phyloP scores from a whole-genome alignment of 1,140 invertebrate species.

The Metopolophium dirhodum region DNA sequence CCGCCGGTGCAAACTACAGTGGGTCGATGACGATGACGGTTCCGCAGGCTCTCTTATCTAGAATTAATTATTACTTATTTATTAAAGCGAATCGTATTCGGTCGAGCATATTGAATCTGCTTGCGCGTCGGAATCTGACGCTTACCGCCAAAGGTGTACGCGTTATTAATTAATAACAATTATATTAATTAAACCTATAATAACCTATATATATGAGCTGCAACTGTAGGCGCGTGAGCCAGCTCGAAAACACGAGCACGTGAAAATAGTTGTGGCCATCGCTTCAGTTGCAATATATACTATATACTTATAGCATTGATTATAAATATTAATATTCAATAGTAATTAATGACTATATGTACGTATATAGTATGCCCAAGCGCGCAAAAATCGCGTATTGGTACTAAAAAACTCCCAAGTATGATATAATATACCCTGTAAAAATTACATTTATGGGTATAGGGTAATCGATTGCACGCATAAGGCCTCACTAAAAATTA shows the following conservation, averaged over 20 bases:
- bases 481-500: background rate
- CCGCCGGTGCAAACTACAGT: slow-evolving; percentile 32
- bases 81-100: background rate
- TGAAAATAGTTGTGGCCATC: background rate
- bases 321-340: too few relatives aligned
- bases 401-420: too few relatives aligned
- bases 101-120: background rate
- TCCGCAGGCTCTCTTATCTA: background rate
- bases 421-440: too few relatives aligned
- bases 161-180: background rate
- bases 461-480: background rate
- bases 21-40: background rate
- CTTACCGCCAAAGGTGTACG: background rate
- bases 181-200: slow-evolving; percentile 1
- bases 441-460: too few relatives aligned
- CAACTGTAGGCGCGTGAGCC: background rate
- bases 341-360: too few relatives aligned
- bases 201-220: background rate
- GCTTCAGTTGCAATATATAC: background rate
- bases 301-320: too few relatives aligned
- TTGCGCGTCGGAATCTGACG: background rate
- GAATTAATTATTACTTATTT: background rate
- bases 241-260: background rate
- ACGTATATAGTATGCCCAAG: too few relatives aligned
- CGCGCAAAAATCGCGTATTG: too few relatives aligned